phyloP scores from a whole-genome alignment of 2,888 invertebrate species.

The Diarsia rubi region DNA sequence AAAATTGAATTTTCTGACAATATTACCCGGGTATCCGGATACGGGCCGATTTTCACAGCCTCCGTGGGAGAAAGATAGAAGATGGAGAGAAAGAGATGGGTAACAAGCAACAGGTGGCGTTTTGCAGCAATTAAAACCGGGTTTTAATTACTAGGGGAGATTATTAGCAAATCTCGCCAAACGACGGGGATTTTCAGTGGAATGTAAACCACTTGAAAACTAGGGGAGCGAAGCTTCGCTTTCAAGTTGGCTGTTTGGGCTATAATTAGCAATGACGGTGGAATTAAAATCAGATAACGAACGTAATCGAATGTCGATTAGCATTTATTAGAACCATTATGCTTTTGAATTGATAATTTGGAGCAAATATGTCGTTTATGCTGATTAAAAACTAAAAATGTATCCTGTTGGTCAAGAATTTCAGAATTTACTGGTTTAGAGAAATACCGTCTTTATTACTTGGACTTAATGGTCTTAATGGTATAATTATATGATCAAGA shows the following conservation, averaged over 20 bases:
- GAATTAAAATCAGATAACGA: constrained; percentile 56
- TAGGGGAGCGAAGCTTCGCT: constrained; percentile 74
- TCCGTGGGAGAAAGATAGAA: constrained; percentile 76
- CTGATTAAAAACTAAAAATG: constrained; percentile 53
- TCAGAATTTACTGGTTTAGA: constrained; percentile 34
- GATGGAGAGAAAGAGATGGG: constrained; percentile 67
- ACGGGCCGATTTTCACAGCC: constrained; percentile 86
- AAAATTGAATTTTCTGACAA: constrained; percentile 89
- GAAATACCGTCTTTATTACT: constrained; percentile 44
- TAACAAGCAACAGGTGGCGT: constrained; percentile 88
- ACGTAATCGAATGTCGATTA: constrained; percentile 64
- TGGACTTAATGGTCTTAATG: constrained; percentile 21
- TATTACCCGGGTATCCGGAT: constrained; percentile 87
- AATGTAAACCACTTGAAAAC: constrained; percentile 83
- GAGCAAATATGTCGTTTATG: constrained; percentile 64
- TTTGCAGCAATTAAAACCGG: constrained; percentile 89
- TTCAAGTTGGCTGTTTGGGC: constrained; percentile 61
- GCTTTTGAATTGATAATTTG: constrained; percentile 54
- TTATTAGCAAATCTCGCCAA: constrained; percentile 87
- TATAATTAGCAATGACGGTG: constrained; percentile 68
- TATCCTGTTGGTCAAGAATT: constrained; percentile 50
- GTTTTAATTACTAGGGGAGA: constrained; percentile 90
- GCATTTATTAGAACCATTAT: constrained; percentile 66
- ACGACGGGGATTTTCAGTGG: constrained; percentile 84
- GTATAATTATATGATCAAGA: constrained; percentile 28